Conservation (phyloP, 1,140 invertebrate species). For the Chlorops oryzae region DNA sequence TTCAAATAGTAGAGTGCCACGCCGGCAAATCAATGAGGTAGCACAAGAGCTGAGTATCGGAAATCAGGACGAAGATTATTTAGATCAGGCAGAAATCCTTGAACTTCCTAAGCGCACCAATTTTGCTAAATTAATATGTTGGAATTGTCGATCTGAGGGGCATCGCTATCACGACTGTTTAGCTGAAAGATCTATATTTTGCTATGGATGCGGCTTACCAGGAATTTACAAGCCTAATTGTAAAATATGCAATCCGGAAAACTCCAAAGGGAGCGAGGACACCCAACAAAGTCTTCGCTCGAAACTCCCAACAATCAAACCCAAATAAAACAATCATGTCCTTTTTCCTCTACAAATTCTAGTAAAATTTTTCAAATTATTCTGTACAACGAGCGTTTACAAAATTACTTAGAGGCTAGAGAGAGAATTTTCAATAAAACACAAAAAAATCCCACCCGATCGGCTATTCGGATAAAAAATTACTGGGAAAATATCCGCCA, state of each 20-base stretch:
- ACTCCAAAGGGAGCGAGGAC: neutral
- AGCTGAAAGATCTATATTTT: neutral
- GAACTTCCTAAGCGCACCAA: no score
- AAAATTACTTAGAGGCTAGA: no score
- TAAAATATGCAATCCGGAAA: neutral
- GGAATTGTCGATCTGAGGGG: no score
- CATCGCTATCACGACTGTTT: neutral
- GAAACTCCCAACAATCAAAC: neutral
- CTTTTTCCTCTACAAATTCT: neutral
- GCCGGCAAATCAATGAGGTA: no score
- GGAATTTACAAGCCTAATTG: neutral
- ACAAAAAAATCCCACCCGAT: neutral
- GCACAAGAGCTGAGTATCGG: no score
- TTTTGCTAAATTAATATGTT: no score
- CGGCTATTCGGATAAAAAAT: neutral
- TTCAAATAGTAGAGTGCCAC: no score
- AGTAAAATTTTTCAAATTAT: no score
- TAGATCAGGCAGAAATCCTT: no score
- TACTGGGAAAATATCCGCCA: no score
- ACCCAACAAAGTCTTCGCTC: neutral
- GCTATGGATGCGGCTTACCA: neutral
- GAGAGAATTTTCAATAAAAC: neutral
- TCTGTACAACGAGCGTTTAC: neutral
- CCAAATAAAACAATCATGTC: no score
- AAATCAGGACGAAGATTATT: no score